Evolutionary conservation across 1,140 invertebrate species (phyloP).

Genomic region (Plodia interpunctella): DNA sequence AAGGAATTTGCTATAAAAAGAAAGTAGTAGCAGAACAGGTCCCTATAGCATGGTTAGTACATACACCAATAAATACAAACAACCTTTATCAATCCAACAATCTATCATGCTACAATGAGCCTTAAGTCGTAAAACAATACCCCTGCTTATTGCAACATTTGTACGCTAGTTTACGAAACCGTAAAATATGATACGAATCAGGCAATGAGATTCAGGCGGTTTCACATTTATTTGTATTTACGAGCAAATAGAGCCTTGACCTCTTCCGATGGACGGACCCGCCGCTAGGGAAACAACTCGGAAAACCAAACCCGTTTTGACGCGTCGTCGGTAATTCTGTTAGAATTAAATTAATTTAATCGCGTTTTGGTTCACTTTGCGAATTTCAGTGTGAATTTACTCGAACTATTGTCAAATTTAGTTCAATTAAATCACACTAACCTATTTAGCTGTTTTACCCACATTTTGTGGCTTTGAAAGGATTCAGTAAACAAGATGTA

Average conservation of each 20-base stretch:
- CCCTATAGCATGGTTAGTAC: no score
- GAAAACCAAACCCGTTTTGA: conserved; percentile 11
- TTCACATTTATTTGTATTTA: conserved; percentile 68
- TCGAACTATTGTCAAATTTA: conserved; percentile 3
- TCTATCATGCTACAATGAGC: conserved; percentile 6
- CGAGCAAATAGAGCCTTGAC: conserved; percentile 59
- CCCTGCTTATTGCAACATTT: conserved; percentile 49
- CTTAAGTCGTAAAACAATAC: conserved; percentile 31
- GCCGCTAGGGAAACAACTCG: conserved; percentile 27
- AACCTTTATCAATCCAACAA: not conserved
- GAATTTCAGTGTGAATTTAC: not conserved
- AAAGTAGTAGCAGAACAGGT: no score
- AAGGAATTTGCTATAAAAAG: no score
- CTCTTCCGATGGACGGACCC: conserved; percentile 11
- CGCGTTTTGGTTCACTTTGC: conserved; percentile 15
- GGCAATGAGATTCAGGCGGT: conserved; percentile 53
- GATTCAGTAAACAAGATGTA: not conserved
- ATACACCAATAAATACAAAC: not conserved
- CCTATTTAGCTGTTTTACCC: not conserved
- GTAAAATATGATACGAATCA: conserved; percentile 70
- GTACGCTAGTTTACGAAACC: conserved; percentile 51
- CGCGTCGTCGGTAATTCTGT: conserved; percentile 15
- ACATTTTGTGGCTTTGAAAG: not conserved
- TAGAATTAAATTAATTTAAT: conserved; percentile 17
- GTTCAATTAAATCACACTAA: conserved; percentile 1